Base-by-base conservation (phyloP, 2,797 vertebrate species). In the Jordanella pulchra region DNA sequence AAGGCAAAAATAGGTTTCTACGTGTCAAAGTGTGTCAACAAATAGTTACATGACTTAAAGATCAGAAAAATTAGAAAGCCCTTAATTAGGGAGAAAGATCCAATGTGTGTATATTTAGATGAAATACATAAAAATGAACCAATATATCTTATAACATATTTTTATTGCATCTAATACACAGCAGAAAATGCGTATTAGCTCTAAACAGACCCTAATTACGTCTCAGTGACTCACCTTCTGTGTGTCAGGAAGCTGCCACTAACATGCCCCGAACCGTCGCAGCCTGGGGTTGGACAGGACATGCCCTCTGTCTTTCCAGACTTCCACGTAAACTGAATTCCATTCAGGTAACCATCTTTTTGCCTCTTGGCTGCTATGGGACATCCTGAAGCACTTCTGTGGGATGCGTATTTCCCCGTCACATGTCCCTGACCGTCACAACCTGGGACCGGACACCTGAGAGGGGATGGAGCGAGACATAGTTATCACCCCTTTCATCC, bases 171-270 rank as follows among this genome's bases (percentile, higher is more conserved):
- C 21, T n/a, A 51, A 32, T 44, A 32, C n/a, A 23, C 42, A 42
- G 13, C 25, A 42, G 18, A 12, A 61, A 61, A 6, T 42, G 4
- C 3, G 3, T 53, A 27, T 27, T 14, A 18, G 35, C 9, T 21
- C 9, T 47, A 6, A 13, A 12, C 55, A 56, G 15, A 35, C 15
- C 47, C 11, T 4, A 12, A 11, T 32, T 28, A 17, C 23, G 44
- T 63, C 50, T 12, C 30, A 4, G 0, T 15, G 35, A 76, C 96
- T 91, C 85, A 99, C 98, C 98, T 99, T 68, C 98, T 96, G 91
- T 99, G 98, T n/a, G 98, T 99, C 82, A 99, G 95, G 92, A 99
- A 99, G 92, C 97, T 99, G 85, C 98, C 98, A 47, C 97, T 99
- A 92, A 99, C 97, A 58, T 99, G 98, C 65, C 98, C 97, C 1